A percentile compares a stretch with the other conserved stretches of the same genome.
phyloP scores from a whole-genome alignment of 2,888 invertebrate genomes.

The Agriotes lineatus region DNA sequence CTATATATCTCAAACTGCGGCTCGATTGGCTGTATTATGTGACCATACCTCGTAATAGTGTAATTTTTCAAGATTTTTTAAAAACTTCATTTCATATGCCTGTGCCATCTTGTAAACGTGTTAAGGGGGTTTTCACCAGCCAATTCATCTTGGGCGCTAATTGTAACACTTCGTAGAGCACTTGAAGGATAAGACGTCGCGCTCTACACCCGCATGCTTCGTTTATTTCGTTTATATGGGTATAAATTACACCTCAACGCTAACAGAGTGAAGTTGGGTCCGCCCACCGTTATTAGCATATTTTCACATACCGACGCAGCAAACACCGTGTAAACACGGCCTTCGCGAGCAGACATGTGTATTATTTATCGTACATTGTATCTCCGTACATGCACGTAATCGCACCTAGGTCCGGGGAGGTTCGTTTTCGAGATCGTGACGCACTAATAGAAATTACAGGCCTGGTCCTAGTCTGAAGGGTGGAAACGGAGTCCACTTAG shows the following conservation, averaged over 20 bases:
- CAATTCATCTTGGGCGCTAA: too few species aligned
- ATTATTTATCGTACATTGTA: constrained; percentile 34
- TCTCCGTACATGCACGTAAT: constrained; percentile 16
- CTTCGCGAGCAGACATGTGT: constrained; percentile 36
- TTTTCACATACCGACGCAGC: constrained; percentile 45
- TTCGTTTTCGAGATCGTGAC: too few species aligned
- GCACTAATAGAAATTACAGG: too few species aligned
- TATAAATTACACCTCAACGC: constrained; percentile 11
- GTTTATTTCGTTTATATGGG: background rate
- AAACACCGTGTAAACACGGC: constrained; percentile 43
- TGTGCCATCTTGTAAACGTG: too few species aligned
- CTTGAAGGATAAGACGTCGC: background rate
- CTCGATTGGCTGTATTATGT: too few species aligned
- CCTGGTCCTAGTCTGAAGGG: too few species aligned
- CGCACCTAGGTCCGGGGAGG: constrained; percentile 16
- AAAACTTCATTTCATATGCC: too few species aligned
- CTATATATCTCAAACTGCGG: too few species aligned
- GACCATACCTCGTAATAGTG: too few species aligned
- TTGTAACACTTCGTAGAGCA: background rate
- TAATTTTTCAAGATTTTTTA: too few species aligned
- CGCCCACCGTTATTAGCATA: constrained; percentile 42
- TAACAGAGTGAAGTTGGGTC: constrained; percentile 2
- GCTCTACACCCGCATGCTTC: constrained; percentile 13
- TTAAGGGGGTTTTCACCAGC: too few species aligned
- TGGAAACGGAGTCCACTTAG: too few species aligned